Evolutionary conservation across 2,888 invertebrate species (phyloP).

Genomic region (Falcaria lacertinaria): DNA sequence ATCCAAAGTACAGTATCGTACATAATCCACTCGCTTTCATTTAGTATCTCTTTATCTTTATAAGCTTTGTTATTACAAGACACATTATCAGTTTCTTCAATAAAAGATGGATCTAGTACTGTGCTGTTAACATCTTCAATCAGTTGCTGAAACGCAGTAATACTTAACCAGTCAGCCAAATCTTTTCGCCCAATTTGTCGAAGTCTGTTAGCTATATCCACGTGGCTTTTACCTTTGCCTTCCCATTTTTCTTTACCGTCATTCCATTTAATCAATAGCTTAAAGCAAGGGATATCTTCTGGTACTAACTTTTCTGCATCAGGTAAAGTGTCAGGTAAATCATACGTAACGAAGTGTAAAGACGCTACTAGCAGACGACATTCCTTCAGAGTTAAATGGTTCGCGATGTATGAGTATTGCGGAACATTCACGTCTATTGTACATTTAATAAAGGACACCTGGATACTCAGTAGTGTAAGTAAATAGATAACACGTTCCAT

Average conservation of each 20-base stretch:
- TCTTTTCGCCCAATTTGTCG: conserved; percentile 78
- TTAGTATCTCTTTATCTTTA: conserved; percentile 17
- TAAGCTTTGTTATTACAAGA: conserved; percentile 17
- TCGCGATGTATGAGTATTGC: conserved; percentile 71
- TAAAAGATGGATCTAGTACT: conserved; percentile 26
- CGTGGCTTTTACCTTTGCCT: conserved; percentile 79
- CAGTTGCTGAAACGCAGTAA: conserved; percentile 75
- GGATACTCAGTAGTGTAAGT: conserved; percentile 35
- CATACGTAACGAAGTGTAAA: conserved; percentile 66
- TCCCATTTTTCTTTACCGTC: conserved; percentile 45
- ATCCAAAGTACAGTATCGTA: conserved; percentile 23
- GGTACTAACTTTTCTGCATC: conserved; percentile 60
- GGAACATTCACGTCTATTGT: conserved; percentile 46
- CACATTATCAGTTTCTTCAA: conserved; percentile 10
- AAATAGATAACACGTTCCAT: conserved; percentile 5
- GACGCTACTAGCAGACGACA: conserved; percentile 79
- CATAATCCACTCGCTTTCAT: conserved; percentile 29
- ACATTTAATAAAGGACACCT: conserved; percentile 24
- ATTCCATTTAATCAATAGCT: conserved; percentile 81
- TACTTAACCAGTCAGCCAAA: conserved; percentile 82
- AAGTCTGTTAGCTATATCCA: conserved; percentile 73
- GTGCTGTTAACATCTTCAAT: conserved; percentile 65
- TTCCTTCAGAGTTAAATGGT: conserved; percentile 76
- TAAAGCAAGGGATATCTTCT: conserved; percentile 73
- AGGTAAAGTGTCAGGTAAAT: conserved; percentile 30